Percentiles rank a stretch among this genome's conserved stretches.
phyloP scores from a whole-genome alignment of 2,888 invertebrate species.

The Lasius platythorax region DNA sequence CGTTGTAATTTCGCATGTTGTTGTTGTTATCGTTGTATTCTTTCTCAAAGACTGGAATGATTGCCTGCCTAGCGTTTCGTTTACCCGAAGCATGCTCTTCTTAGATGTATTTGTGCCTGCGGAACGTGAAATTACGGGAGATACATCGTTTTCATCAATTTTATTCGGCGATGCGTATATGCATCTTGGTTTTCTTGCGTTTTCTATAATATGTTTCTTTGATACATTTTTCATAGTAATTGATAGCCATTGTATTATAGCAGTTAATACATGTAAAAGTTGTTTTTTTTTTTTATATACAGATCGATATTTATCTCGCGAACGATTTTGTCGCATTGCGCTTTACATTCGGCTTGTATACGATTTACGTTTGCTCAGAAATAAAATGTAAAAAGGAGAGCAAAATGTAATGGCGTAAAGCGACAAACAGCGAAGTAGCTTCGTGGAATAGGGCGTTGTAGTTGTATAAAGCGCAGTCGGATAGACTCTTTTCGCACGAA shows the following conservation, averaged over 20 bases:
- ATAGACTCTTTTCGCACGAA: conserved; percentile 38
- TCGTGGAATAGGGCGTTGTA: conserved; percentile 2
- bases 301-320: conserved; percentile 27
- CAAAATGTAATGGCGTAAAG: conserved; percentile 5
- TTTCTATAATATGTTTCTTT: background rate
- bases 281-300: background rate
- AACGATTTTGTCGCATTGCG: conserved; percentile 32
- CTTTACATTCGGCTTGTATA: conserved; percentile 21
- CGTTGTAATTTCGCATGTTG: conserved; percentile 24
- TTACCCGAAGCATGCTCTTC: conserved; percentile 16
- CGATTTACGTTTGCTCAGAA: background rate
- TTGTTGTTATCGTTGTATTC: conserved; percentile 5
- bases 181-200: conserved; percentile 5
- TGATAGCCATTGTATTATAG: background rate
- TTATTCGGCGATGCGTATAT: background rate
- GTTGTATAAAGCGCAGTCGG: conserved; percentile 31
- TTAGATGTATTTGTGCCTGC: conserved; percentile 31
- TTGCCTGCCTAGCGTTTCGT: conserved; percentile 21
- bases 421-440: conserved; percentile 25
- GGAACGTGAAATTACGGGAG: background rate
- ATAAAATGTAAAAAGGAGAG: background rate
- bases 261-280: background rate
- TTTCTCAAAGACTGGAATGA: conserved; percentile 7
- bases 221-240: conserved; percentile 22
- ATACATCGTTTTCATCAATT: background rate